Evolutionary conservation across 2,113 vertebrate genomes (phyloP), one percentile per base, ranked within the genome.

Genomic region (Nerophis ophidion): DNA sequence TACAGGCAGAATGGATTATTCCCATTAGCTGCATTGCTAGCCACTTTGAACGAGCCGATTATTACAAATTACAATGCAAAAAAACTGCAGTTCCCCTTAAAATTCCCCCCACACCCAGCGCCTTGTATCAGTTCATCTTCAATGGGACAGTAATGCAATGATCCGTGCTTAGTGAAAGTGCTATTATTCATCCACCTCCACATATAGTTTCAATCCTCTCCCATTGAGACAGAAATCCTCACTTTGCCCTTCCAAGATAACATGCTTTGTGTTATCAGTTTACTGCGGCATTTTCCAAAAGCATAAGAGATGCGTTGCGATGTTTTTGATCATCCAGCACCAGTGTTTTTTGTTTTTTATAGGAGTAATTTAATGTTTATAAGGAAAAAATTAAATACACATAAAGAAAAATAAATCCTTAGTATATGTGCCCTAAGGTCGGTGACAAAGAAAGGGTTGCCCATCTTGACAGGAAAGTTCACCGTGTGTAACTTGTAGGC

Each of bases 71-170:
- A 3, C 26, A 26, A 26, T 26, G 26, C 1, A 26, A 26, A 26
- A 26, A 26, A 26, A 26, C 26, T 26, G 26, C 26, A 26, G 26
- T 26, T 26, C 26, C 26, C 26, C 26, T 26, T 26, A 26, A 26
- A 26, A 26, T 26, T 3, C 26, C 54, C 34, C 14, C 46, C 38
- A 8, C 38, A 40, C 3, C 6, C 12, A 53, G 46, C 71, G 47
- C 40, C 57, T 34, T 74, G 59, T 71, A 79, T 83, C 74, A 59
- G 67, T 62, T 55, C 8, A 65, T 82, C 69, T 76, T 60, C 60
- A 69, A 65, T 44, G 53, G 60, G 69, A 71, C 44, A 50, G 40
- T 75, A 74, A 81, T 75, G 75, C 74, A 77, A 67, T 70, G 77
- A 72, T 77, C 71, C 69, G 19, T 56, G 19, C 56, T 42, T 42